Base-by-base conservation (phyloP, 2,113 vertebrate species). In the Prunella fulvescens region DNA sequence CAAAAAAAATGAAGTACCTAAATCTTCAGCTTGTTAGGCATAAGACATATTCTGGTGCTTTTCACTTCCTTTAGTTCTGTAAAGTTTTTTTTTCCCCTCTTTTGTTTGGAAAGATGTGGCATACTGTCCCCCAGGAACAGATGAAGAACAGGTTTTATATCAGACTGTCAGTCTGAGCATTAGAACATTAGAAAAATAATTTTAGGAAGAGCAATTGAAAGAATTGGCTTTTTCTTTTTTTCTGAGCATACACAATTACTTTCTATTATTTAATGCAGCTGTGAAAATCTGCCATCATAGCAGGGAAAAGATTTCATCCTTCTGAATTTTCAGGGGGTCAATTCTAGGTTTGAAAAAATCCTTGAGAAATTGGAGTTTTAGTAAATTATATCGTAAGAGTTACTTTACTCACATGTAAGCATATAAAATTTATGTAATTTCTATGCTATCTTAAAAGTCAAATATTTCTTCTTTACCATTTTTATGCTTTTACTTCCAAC, bases 1-100 rank as follows among this genome's bases (percentile, higher is more conserved):
- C 17, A 83, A 88, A 80, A n/a, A 78, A 71, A 12, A 6, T 7
- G 2, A 56, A 86, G 44, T 42, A 47, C 11, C 57, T 29, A 53
- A 69, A 77, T 60, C 4, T 67, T 64, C 17, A 12, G 7, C 42
- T 86, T 56, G 35, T 53, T 47, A 33, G 25, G 6, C 1, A 0
- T 44, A 26, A 39, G 37, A 31, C 28, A 6, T 11, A 15, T 47
- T 80, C 26, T 33, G 25, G 14, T 65, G 19, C 12, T 83, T 73
- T 91, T 78, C 9, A 64, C 1, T 77, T 83, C 4, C n/a, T 72
- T 71, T 54, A 64, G 4, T 39, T 56, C 8, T 60, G 7, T 11
- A 14, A 72, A 48, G 16, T 2, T 0, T 47, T 35, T 66, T n/a
- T 7, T 66, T 19, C 3, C 2, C 12, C 20, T 8, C 12, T 20